Evolutionary conservation across 2,113 vertebrate genomes (phyloP).

Genomic region (Thalassoma bifasciatum): DNA sequence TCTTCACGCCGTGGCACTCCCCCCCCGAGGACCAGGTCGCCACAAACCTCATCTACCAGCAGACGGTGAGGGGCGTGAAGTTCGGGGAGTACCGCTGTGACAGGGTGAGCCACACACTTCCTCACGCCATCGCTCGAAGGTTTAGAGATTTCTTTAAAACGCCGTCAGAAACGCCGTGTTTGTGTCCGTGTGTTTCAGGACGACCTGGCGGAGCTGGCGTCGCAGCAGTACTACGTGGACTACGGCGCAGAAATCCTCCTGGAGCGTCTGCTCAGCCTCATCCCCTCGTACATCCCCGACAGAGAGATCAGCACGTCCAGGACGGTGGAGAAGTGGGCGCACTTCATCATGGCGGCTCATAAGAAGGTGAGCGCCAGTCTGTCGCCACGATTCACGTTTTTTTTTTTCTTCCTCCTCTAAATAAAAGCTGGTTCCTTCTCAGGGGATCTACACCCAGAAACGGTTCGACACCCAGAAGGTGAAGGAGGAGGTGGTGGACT

Average conservation of each 20-base stretch:
- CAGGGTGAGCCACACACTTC: constrained; percentile 79
- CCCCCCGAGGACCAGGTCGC: constrained; percentile 91
- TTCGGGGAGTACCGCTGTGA: constrained; percentile 98
- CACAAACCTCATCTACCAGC: constrained; percentile 97
- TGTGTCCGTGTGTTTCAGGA: constrained; percentile 79
- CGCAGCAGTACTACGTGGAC: constrained; percentile 97
- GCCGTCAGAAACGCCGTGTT: not conserved
- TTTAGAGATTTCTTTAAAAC: too few species aligned
- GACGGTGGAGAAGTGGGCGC: constrained; percentile 96
- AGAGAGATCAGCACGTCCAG: constrained; percentile 92
- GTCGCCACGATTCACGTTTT: too few species aligned
- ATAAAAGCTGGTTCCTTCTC: not conserved
- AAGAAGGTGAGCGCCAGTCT: constrained; percentile 88
- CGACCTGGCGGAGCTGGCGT: constrained; percentile 94
- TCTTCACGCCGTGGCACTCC: constrained; percentile 96
- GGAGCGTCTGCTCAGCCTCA: constrained; percentile 92
- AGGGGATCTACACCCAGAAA: constrained; percentile 98
- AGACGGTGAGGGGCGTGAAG: constrained; percentile 94
- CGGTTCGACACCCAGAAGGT: constrained; percentile 92
- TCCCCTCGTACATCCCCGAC: constrained; percentile 96
- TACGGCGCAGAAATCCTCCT: constrained; percentile 94
- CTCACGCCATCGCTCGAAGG: too few species aligned
- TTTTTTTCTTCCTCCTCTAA: too few species aligned
- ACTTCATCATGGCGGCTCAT: constrained; percentile 95
- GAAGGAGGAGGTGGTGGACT: too few species aligned